Evolutionary conservation across 2,888 invertebrate species (phyloP).

Genomic region (Cylloceria caligata): DNA sequence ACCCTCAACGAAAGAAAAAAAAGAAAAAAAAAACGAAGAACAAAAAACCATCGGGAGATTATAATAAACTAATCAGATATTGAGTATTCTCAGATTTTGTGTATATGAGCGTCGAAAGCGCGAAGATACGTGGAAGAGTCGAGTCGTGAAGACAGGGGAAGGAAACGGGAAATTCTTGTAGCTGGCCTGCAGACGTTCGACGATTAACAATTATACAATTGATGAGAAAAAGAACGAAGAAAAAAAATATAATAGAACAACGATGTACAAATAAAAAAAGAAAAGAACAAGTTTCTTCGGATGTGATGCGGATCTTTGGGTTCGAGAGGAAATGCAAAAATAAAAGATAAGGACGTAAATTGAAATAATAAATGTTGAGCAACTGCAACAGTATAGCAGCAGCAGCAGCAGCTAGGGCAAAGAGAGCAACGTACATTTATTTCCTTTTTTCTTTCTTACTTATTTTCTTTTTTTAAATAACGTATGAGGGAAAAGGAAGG

Average conservation of each 20-base stretch:
- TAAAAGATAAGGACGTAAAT: not conserved
- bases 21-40: slow-evolving; percentile 37
- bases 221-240: slow-evolving; percentile 19
- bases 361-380: too few species aligned
- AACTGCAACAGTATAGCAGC: slow-evolving; percentile 50
- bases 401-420: slow-evolving; percentile 60
- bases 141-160: slow-evolving; percentile 38
- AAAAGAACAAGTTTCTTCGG: slow-evolving; percentile 61
- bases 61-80: slow-evolving; percentile 72
- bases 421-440: slow-evolving; percentile 64
- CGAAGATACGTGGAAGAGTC: slow-evolving; percentile 44
- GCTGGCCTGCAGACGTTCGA: slow-evolving; percentile 60
- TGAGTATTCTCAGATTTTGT: slow-evolving; percentile 76
- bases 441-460: slow-evolving; percentile 41
- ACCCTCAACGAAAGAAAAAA: slow-evolving; percentile 66
- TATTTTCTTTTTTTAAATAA: slow-evolving; percentile 60
- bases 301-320: slow-evolving; percentile 61
- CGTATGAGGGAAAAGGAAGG: slow-evolving; percentile 70
- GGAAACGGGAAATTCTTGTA: slow-evolving; percentile 50
- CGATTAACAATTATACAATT: slow-evolving; percentile 46
- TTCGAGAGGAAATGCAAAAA: slow-evolving; percentile 48
- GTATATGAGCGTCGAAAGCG: slow-evolving; percentile 64
- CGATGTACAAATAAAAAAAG: slow-evolving; percentile 31
- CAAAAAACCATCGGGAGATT: slow-evolving; percentile 42
- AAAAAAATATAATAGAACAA: slow-evolving; percentile 38